Evolutionary conservation across 2,888 invertebrate species (phyloP).

Genomic region (Phalera bucephala): DNA sequence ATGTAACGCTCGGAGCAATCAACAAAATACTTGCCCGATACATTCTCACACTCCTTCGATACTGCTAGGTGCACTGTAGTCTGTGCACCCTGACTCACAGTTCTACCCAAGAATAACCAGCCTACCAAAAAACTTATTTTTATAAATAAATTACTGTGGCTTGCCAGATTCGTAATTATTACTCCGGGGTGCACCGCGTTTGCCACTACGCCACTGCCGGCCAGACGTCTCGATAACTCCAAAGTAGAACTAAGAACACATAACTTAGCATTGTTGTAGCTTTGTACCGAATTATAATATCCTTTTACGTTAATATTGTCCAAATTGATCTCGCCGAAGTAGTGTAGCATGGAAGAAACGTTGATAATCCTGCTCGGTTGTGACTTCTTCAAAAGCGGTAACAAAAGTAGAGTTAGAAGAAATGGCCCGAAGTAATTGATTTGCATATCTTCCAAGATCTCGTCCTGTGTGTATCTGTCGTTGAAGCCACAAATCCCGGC

Average conservation of each 20-base stretch:
- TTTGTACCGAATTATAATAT: constrained; percentile 11
- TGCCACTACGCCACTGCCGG: constrained; percentile 79
- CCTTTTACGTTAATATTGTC: constrained; percentile 28
- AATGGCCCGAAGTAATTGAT: constrained; percentile 85
- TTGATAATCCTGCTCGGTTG: constrained; percentile 51
- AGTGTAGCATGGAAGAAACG: constrained; percentile 78
- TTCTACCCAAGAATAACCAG: constrained; percentile 68
- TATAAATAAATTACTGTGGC: not conserved
- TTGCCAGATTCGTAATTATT: not conserved
- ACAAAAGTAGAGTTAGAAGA: constrained; percentile 54
- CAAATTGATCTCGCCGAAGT: constrained; percentile 26
- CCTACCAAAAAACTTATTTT: constrained; percentile 10
- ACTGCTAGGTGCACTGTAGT: constrained; percentile 28
- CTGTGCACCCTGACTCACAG: constrained; percentile 53
- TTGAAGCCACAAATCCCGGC: constrained; percentile 70
- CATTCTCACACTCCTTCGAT: constrained; percentile 65
- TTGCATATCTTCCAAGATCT: constrained; percentile 83
- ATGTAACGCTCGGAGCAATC: constrained; percentile 80
- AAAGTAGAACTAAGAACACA: constrained; percentile 85
- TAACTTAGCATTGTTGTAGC: constrained; percentile 69
- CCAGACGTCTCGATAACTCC: constrained; percentile 86
- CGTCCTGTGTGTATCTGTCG: constrained; percentile 79
- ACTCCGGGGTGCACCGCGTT: constrained; percentile 18
- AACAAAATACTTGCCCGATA: constrained; percentile 82
- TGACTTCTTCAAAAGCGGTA: constrained; percentile 41